Evolutionary conservation across 2,113 vertebrate genomes (phyloP).

Genomic region (Actenoides lindsayi): DNA sequence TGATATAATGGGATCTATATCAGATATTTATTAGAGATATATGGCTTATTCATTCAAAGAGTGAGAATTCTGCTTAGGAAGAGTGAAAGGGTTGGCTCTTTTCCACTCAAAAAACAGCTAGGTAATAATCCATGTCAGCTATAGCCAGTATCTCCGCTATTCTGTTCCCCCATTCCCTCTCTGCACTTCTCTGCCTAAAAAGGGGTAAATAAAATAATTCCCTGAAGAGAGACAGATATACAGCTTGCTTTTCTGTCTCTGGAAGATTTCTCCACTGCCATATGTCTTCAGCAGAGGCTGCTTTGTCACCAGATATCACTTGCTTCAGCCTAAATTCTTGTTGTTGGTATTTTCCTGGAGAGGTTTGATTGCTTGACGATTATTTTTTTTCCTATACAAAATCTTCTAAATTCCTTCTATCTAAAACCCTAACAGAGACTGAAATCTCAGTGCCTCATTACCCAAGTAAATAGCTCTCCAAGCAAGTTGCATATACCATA

Average conservation of each 20-base stretch:
- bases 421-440: background rate
- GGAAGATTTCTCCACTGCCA: background rate
- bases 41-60: background rate
- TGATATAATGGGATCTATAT: background rate
- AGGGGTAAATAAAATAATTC: background rate
- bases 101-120: background rate
- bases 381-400: background rate
- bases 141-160: background rate
- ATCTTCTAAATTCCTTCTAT: background rate
- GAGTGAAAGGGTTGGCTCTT: background rate
- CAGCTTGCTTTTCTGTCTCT: background rate
- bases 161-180: background rate
- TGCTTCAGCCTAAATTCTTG: background rate
- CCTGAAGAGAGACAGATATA: background rate
- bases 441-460: background rate
- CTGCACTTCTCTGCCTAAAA: background rate
- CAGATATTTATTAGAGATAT: background rate
- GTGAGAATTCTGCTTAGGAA: background rate
- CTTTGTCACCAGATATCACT: background rate
- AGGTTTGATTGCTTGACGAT: background rate
- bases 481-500: background rate
- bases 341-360: background rate
- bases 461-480: background rate
- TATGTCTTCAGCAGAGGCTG: background rate
- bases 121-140: background rate